Evolutionary conservation across 1,140 invertebrate genomes (phyloP), one percentile per base, ranked within the genome.

Genomic region (Metopolophium dirhodum): DNA sequence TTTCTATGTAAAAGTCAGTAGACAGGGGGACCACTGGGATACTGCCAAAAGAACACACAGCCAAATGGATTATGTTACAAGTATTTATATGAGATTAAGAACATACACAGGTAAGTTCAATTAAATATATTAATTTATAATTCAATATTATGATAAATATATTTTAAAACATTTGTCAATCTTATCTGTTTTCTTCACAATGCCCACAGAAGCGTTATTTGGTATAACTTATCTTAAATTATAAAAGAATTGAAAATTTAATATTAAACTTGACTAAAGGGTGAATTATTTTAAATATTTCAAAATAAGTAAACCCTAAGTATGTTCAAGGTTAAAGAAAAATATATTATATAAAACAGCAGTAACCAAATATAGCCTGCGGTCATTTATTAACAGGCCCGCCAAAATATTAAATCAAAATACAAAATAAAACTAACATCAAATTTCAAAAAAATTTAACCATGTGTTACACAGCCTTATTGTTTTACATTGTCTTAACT

Each of bases 61-160:
- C 91, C 91, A 93, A 93, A 85, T 41, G 91, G 54, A 93, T 93
- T 85, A 93, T 83, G 91, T 93, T 93, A 93, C 91, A 93, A 85
- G 45, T 68, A 68, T 68, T 61, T 90, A 26, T 57, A 90, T n/a
- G 23, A n/a, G 37, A 90, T 90, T 90, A 45, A 68, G 57, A 89
- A 90, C 4, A 57, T 47, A 8, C n/a, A 37, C 35, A 90, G 89
- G 89, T 90, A 90, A 90, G 54, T 30, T 51, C 20, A 88, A 88
- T 45, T 86, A 86, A 77, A 18, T n/a, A 77, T 35, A 68, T 68
- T 68, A 68, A 68, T 68, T 68, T 9, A 68, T 30, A 68, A 68
- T 68, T 68, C 61, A n/a, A n/a, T 68, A 68, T 68, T 68, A 68
- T 14, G 30, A 14, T n/a, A 68, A 68, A 68, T 18, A n/a, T n/a